Percentiles rank a stretch among this genome's conserved stretches.
phyloP scores from a whole-genome alignment of 2,113 vertebrate genomes.

The Siniperca chuatsi region DNA sequence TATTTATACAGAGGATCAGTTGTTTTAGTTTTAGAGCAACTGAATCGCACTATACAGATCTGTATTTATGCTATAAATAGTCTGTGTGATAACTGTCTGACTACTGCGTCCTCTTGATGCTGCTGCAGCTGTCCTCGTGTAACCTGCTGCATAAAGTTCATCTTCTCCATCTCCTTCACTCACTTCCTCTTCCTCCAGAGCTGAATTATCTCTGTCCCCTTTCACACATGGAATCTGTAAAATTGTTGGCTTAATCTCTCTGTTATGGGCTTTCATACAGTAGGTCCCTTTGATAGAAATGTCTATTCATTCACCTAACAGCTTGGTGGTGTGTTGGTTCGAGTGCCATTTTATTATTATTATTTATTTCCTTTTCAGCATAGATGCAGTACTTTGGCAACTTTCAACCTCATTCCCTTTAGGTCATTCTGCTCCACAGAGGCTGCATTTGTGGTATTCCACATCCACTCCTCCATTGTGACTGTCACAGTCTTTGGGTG shows the following conservation, averaged over 20 bases:
- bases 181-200: not conserved
- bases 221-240: not conserved
- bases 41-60: not conserved
- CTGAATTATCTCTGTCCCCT: no score
- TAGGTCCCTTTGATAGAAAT: not conserved
- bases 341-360: no score
- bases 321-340: not conserved
- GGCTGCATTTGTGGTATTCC: no score
- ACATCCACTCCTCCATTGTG: no score
- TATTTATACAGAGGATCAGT: not conserved
- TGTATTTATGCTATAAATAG: not conserved
- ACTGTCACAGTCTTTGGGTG: not conserved
- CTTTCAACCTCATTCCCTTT: not conserved
- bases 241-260: no score
- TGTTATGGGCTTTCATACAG: not conserved
- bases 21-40: not conserved
- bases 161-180: not conserved
- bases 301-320: not conserved
- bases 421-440: not conserved
- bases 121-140: not conserved
- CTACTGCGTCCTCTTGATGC: not conserved
- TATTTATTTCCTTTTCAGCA: not conserved
- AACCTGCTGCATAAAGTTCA: slow-evolving; percentile 5
- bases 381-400: not conserved
- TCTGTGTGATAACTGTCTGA: no score